Conservation (phyloP, 2,113 vertebrate genomes). For the Psophia crepitans region DNA sequence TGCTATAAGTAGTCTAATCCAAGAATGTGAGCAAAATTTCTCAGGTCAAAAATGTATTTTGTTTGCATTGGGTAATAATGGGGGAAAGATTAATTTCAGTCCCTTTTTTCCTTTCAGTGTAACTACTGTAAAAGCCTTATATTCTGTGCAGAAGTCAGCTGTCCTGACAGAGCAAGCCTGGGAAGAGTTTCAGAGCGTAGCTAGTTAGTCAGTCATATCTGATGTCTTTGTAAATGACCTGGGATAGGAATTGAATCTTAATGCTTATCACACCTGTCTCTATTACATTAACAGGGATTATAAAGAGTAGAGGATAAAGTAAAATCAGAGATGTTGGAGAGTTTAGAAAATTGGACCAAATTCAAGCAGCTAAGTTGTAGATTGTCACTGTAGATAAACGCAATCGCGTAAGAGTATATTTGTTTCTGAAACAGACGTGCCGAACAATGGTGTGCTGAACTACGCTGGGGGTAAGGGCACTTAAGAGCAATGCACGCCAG, state of each 20-base stretch:
- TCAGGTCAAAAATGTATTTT: not conserved
- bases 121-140: not conserved
- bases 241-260: not conserved
- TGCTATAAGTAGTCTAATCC: not conserved
- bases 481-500: not conserved
- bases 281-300: not conserved
- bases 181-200: not conserved
- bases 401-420: not conserved
- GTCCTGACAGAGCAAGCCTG: not conserved
- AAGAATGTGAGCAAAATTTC: not conserved
- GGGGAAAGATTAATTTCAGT: not conserved
- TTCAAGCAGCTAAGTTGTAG: not conserved
- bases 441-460: not conserved
- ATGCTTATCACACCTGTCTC: not conserved
- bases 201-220: not conserved
- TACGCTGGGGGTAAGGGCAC: not conserved
- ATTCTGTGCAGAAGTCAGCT: not conserved
- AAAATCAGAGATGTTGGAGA: not conserved
- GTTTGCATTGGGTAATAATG: not conserved
- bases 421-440: not conserved
- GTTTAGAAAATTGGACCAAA: not conserved
- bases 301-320: not conserved
- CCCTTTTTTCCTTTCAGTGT: not conserved
- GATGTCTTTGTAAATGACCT: slow-evolving; percentile 53
- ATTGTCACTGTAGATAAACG: not conserved